Base-by-base conservation (phyloP, 2,113 vertebrate genomes). In the Oceanodroma tethys region DNA sequence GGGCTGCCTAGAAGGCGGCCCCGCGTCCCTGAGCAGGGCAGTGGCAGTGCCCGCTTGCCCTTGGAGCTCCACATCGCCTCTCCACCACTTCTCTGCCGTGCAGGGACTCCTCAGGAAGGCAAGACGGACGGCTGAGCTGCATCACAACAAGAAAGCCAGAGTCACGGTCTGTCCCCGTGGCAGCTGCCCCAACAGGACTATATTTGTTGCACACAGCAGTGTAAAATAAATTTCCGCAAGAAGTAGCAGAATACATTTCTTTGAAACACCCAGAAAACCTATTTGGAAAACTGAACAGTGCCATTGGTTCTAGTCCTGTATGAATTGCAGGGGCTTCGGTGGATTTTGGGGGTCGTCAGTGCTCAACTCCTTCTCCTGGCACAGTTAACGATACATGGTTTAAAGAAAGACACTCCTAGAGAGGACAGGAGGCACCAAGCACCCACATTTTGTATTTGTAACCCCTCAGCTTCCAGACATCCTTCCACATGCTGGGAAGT, bases 51-150 rank as follows among this genome's bases (percentile, higher is more conserved):
- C 36, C 15, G 2, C 34, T 68, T 62, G 32, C 25, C 43, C 23
- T 25, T 16, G 25, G 20, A 48, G n/a, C 47, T 55, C 26, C 40
- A 34, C 6, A 8, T 29, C 2, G 0, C 47, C 40, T 45, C 56
- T 81, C 47, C 0, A 0, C 15, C 1, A 1, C 16, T 19, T 29
- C 48, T 63, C 17, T 55, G 72, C 23, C 2, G 0, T 23, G 21
- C 32, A 81, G 53, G 34, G 40, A 34, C 34, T 42, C 42, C 14
- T 36, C 42, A 40, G 43, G 43, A 19, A 32, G 25, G 42, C 29
- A 29, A 53, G 52, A 27, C 0, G 3, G 45, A n/a, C 1, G 9
- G 53, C 30, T 59, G 13, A 48, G 2, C 21, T 45, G 52, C 6
- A 6, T 40, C 2, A 1, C 40, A 81, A 38, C 26, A 47, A 56